Evolutionary conservation across 2,888 invertebrate species (phyloP).

Genomic region (Ernsta delagoae): DNA sequence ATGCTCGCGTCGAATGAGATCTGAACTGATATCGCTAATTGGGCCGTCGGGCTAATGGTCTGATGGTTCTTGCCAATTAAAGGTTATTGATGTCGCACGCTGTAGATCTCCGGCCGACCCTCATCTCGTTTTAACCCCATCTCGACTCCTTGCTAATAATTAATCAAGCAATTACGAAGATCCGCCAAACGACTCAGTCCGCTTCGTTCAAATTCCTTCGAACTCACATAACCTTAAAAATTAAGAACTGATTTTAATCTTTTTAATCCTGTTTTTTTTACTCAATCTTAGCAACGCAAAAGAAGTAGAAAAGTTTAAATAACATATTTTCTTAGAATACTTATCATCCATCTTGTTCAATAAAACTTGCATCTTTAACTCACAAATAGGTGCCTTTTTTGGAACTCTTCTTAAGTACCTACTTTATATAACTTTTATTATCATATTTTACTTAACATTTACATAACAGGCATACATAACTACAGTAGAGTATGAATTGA

Average conservation of each 20-base stretch:
- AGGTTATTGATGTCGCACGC: conserved; percentile 77
- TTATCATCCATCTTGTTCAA: too few relatives aligned
- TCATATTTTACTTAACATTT: too few relatives aligned
- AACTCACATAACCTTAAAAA: conserved; percentile 44
- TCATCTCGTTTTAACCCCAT: conserved; percentile 79
- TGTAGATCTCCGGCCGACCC: conserved; percentile 74
- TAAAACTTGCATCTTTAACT: too few relatives aligned
- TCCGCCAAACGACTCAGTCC: conserved; percentile 56
- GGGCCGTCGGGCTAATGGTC: conserved; percentile 69
- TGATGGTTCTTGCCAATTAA: conserved; percentile 79
- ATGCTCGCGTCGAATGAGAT: conserved; percentile 44
- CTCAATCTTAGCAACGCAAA: too few relatives aligned
- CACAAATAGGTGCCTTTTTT: too few relatives aligned
- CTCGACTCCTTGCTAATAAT: conserved; percentile 75
- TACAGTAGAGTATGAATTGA: too few relatives aligned
- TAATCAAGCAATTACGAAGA: conserved; percentile 80
- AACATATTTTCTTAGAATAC: too few relatives aligned
- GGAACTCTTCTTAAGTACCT: too few relatives aligned
- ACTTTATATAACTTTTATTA: too few relatives aligned
- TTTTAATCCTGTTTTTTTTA: not conserved
- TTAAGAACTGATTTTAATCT: conserved; percentile 29
- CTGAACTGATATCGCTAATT: conserved; percentile 72
- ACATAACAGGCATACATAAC: too few relatives aligned
- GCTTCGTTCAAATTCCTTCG: conserved; percentile 51
- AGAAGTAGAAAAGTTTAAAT: too few relatives aligned